phyloP scores from a whole-genome alignment of 2,888 invertebrate genomes.

The Athrips mouffetella region DNA sequence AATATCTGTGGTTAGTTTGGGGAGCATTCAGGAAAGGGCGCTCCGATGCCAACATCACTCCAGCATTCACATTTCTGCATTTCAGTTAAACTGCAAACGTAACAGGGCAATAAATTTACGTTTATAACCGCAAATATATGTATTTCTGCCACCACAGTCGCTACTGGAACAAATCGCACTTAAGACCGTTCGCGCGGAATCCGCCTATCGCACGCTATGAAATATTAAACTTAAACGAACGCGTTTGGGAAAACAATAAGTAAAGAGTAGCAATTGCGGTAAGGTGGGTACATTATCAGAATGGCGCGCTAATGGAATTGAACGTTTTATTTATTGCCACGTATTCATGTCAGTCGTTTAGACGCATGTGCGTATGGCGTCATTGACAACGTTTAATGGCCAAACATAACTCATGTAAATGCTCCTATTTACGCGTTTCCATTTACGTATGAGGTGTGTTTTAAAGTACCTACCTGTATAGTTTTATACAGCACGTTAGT shows the following conservation, averaged over 20 bases:
- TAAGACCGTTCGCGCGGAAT: conserved; percentile 52
- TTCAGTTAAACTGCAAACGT: conserved; percentile 74
- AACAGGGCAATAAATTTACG: conserved; percentile 72
- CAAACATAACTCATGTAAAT: conserved; percentile 37
- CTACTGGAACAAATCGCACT: conserved; percentile 65
- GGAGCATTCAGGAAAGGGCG: no score
- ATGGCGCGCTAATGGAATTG: conserved; percentile 57
- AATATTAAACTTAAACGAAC: conserved; percentile 57
- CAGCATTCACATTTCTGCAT: conserved; percentile 63
- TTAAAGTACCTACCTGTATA: conserved; percentile 10
- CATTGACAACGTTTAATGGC: conserved; percentile 39
- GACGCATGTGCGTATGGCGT: conserved; percentile 23
- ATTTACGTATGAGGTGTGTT: not conserved
- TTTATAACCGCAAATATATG: conserved; percentile 72
- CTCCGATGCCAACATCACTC: conserved; percentile 57
- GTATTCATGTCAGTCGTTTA: conserved; percentile 44
- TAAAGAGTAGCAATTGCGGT: conserved; percentile 35
- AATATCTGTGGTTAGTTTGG: no score
- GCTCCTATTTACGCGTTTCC: conserved; percentile 4
- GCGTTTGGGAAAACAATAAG: conserved; percentile 54
- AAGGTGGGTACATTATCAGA: conserved; percentile 59
- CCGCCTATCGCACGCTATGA: conserved; percentile 54
- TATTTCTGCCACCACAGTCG: conserved; percentile 57
- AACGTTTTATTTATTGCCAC: conserved; percentile 56
- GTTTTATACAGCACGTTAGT: conserved; percentile 19